Conservation (phyloP, 2,888 invertebrate species). For the Gerosis bhagava region DNA sequence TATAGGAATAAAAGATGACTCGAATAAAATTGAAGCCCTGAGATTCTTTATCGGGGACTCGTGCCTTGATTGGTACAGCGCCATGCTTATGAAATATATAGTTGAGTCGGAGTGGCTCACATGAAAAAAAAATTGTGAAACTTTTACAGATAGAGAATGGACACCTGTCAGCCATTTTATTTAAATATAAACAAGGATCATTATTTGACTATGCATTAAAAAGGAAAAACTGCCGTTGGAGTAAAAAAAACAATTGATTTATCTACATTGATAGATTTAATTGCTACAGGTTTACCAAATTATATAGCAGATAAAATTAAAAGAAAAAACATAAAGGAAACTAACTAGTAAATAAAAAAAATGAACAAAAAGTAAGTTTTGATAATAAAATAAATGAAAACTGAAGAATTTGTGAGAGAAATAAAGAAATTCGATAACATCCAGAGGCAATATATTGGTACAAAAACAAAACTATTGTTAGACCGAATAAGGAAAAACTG, state of each 20-base stretch:
- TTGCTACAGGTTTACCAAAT: conserved; percentile 15
- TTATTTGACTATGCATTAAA: conserved; percentile 20
- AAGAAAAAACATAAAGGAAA: conserved; percentile 6
- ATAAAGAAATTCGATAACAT: not conserved
- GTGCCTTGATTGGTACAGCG: conserved; percentile 17
- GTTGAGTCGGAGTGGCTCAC: not conserved
- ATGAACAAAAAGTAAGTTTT: not conserved
- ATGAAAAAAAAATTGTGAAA: conserved; percentile 37
- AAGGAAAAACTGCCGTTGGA: conserved; percentile 22
- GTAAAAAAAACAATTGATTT: conserved; percentile 19
- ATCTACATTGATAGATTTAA: conserved; percentile 9
- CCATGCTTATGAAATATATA: conserved; percentile 1
- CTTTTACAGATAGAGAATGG: too few species aligned
- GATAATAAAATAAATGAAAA: not conserved
- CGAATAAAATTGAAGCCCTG: conserved; percentile 40
- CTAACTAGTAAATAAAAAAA: not conserved
- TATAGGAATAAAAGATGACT: too few species aligned
- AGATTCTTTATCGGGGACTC: conserved; percentile 37
- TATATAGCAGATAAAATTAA: conserved; percentile 19
- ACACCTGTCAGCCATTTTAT: too few species aligned
- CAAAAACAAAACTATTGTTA: not conserved
- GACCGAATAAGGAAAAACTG: not conserved
- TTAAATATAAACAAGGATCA: conserved; percentile 18
- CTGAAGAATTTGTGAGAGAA: not conserved
- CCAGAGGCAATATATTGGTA: not conserved